A percentile compares a stretch with the other conserved stretches of the same genome.
phyloP scores from a whole-genome alignment of 2,888 invertebrate genomes.

The Drosophila meridiana region DNA sequence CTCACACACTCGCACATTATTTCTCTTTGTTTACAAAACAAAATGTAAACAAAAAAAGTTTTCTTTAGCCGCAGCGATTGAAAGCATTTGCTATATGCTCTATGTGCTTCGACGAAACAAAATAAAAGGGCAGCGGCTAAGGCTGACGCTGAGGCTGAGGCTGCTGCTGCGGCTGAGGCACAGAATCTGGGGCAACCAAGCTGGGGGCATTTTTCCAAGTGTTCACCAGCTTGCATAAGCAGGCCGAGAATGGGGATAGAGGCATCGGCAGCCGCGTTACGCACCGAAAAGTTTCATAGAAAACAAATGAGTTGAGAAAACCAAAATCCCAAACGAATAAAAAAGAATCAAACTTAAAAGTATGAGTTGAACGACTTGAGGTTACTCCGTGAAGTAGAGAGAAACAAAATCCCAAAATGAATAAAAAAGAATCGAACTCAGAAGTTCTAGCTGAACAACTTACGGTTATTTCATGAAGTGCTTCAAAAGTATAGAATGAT shows the following conservation, averaged over 20 bases:
- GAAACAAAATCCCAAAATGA: no score
- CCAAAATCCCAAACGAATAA: slow-evolving; percentile 15
- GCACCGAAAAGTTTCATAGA: slow-evolving; percentile 67
- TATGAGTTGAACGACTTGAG: slow-evolving; percentile 1
- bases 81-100: slow-evolving; percentile 64
- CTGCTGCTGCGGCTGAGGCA: slow-evolving; percentile 28
- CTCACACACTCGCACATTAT: slow-evolving; percentile 23
- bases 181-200: slow-evolving; percentile 79
- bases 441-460: no score
- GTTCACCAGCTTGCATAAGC: slow-evolving; percentile 73
- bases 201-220: slow-evolving; percentile 73
- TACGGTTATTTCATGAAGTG: no score
- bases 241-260: slow-evolving; percentile 46
- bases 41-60: slow-evolving; percentile 80
- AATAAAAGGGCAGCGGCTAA: slow-evolving; percentile 42
- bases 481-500: no score
- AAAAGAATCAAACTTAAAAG: background rate
- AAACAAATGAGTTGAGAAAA: slow-evolving; percentile 58
- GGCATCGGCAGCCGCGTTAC: slow-evolving; percentile 57
- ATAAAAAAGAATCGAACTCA: no score
- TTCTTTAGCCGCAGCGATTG: slow-evolving; percentile 63
- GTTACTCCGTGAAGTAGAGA: slow-evolving; percentile 16
- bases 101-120: slow-evolving; percentile 47
- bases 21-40: slow-evolving; percentile 78
- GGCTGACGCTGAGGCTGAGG: slow-evolving; percentile 28